Evolutionary conservation across 2,797 vertebrate species (phyloP).

Genomic region (Phoxinus dragarum): DNA sequence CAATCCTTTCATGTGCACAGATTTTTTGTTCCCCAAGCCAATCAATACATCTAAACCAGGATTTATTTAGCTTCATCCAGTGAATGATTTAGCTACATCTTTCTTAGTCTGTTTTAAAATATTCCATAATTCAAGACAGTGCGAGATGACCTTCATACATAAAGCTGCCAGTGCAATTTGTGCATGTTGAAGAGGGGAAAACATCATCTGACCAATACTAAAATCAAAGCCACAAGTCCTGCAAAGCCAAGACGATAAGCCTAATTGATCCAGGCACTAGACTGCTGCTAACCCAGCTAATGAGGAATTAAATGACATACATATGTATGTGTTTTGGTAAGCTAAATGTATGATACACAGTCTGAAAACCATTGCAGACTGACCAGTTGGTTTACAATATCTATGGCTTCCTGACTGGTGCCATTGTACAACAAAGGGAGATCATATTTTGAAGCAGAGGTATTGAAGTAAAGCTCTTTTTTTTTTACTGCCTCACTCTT

Average conservation of each 20-base stretch:
- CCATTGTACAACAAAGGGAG: neutral
- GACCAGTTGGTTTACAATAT: neutral
- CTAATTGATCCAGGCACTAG: constrained; percentile 17
- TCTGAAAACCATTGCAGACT: neutral
- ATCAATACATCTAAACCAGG: constrained; percentile 65
- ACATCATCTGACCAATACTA: neutral
- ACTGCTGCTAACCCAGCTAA: neutral
- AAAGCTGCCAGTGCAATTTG: constrained; percentile 18
- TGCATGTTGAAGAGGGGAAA: constrained; percentile 8
- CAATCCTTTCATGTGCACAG: constrained; percentile 57
- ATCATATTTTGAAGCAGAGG: constrained; percentile 3
- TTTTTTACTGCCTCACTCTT: constrained; percentile 34
- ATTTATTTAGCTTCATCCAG: constrained; percentile 24
- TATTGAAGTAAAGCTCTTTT: constrained; percentile 31
- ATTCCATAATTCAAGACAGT: neutral
- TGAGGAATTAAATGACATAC: neutral
- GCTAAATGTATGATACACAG: constrained; percentile 10
- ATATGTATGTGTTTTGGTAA: neutral
- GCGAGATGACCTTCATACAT: constrained; percentile 30
- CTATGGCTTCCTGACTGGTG: neutral
- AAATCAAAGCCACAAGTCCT: constrained; percentile 5
- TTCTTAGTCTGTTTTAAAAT: constrained; percentile 29
- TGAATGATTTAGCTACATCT: constrained; percentile 31
- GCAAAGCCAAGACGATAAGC: constrained; percentile 1
- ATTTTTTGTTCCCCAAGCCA: constrained; percentile 62